phyloP scores from a whole-genome alignment of 2,113 vertebrate genomes.

The Lipophrys pholis region DNA sequence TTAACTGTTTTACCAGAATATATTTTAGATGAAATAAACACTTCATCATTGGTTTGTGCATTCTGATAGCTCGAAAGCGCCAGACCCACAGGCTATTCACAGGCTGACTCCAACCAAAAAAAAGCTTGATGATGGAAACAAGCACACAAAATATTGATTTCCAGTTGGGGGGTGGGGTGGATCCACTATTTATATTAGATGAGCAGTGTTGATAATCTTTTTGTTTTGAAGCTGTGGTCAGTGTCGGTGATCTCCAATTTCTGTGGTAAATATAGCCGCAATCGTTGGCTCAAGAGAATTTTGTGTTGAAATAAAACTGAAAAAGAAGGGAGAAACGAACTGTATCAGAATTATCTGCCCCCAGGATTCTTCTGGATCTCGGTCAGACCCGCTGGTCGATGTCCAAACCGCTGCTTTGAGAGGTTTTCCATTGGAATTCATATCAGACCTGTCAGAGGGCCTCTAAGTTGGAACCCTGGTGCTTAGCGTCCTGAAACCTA shows the following conservation, averaged over 20 bases:
- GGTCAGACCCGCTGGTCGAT: constrained; percentile 42
- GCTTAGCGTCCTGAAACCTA: constrained; percentile 48
- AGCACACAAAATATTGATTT: constrained; percentile 21
- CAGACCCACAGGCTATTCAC: constrained; percentile 7
- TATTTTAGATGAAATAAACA: constrained; percentile 54
- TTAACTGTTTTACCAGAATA: constrained; percentile 44
- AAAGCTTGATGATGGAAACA: constrained; percentile 38
- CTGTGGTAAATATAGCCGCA: neutral
- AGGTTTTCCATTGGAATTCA: constrained; percentile 63
- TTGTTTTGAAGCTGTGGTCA: constrained; percentile 24
- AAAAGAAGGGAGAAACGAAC: constrained; percentile 28
- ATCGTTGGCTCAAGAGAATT: constrained; percentile 4
- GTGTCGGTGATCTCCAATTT: neutral
- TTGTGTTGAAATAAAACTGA: constrained; percentile 31
- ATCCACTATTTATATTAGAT: neutral
- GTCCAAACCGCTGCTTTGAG: constrained; percentile 70
- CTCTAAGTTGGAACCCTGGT: constrained; percentile 43
- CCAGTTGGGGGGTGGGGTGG: constrained; percentile 1
- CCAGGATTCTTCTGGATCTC: constrained; percentile 38
- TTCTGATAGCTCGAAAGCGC: constrained; percentile 18
- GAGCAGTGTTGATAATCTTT: neutral
- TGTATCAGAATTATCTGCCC: constrained; percentile 41
- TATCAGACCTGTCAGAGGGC: constrained; percentile 61
- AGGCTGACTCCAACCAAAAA: constrained; percentile 29
- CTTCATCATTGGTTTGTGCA: constrained; percentile 36